Percentiles rank a stretch among this genome's conserved stretches.
Conservation (phyloP, 1,140 invertebrate genomes). For the Nasonia giraulti region DNA sequence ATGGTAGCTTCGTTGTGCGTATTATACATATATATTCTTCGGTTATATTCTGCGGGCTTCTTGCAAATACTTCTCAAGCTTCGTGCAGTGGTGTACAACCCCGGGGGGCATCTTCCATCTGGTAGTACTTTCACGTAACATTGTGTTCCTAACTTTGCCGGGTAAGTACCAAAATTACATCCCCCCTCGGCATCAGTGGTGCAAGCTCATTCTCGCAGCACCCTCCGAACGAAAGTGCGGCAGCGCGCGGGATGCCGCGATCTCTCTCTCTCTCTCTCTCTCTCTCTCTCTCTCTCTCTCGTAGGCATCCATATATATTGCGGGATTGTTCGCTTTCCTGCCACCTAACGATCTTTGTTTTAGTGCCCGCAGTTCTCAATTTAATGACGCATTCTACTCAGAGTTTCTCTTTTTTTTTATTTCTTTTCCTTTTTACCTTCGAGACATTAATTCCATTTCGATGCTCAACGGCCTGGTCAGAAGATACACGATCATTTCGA, state of each 20-base stretch:
- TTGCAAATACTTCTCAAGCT: slow-evolving; percentile 16
- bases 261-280: neutral
- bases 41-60: neutral
- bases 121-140: slow-evolving; percentile 69
- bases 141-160: slow-evolving; percentile 67
- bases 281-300: too few species aligned
- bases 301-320: slow-evolving; percentile 66
- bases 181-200: slow-evolving; percentile 50
- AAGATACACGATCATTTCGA: too few species aligned
- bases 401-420: slow-evolving; percentile 46
- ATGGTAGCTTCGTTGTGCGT: neutral
- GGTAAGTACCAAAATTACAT: slow-evolving; percentile 69
- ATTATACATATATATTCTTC: slow-evolving; percentile 1
- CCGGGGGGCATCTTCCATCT: slow-evolving; percentile 58
- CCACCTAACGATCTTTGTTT: slow-evolving; percentile 68
- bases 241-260: slow-evolving; percentile 45
- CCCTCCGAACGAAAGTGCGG: slow-evolving; percentile 64
- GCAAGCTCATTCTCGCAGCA: slow-evolving; percentile 54
- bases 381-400: slow-evolving; percentile 56
- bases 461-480: neutral
- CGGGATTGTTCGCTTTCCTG: slow-evolving; percentile 63
- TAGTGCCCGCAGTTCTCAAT: slow-evolving; percentile 62
- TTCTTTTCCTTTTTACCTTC: neutral
- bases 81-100: slow-evolving; percentile 53
- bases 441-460: neutral